Evolutionary conservation across 2,113 vertebrate genomes (phyloP).

Genomic region (Microcebus tavaratra): DNA sequence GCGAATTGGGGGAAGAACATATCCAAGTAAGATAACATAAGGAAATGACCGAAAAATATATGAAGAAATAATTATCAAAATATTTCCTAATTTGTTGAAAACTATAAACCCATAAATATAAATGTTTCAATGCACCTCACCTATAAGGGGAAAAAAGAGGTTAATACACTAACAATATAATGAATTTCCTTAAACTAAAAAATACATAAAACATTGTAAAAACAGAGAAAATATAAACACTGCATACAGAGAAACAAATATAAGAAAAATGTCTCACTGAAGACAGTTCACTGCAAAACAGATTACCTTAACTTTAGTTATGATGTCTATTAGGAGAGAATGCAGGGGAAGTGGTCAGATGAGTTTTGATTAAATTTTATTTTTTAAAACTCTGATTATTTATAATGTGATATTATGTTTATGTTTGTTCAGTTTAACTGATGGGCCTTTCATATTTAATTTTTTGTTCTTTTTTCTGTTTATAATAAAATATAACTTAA

Average conservation of each 20-base stretch:
- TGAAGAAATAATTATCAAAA: not conserved
- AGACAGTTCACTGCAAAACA: not conserved
- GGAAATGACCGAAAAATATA: not conserved
- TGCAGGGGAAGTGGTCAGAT: not conserved
- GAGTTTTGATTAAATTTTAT: not conserved
- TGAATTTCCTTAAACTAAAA: not conserved
- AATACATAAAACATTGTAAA: not conserved
- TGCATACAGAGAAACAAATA: not conserved
- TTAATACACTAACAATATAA: not conserved
- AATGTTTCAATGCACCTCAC: not conserved
- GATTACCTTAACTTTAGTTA: not conserved
- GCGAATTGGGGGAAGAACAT: not conserved
- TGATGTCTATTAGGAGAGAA: not conserved
- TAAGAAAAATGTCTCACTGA: not conserved
- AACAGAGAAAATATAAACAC: not conserved
- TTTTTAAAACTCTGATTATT: not conserved
- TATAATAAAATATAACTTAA: not conserved
- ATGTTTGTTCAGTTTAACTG: not conserved
- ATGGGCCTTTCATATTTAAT: not conserved
- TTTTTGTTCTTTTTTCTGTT: not conserved
- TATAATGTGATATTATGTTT: not conserved
- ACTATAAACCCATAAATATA: not conserved
- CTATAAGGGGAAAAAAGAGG: not conserved
- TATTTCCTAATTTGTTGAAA: not conserved
- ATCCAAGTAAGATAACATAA: not conserved